Evolutionary conservation across 2,797 vertebrate genomes (phyloP).

Genomic region (Smutsia temminckii): DNA sequence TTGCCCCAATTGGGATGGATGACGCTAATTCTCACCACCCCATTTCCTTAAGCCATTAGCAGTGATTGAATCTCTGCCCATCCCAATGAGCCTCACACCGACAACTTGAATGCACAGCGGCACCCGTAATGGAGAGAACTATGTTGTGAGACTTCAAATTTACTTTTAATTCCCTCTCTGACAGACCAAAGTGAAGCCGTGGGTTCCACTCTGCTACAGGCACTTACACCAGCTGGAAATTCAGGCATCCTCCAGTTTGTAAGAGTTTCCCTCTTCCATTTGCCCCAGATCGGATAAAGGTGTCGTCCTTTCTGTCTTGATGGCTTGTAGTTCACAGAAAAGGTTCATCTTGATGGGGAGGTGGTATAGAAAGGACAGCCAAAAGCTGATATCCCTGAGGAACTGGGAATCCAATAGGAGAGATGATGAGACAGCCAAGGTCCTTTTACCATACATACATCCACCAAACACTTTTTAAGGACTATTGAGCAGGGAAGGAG

Average conservation of each 20-base stretch:
- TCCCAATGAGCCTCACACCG: conserved; percentile 57
- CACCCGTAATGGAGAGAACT: conserved; percentile 73
- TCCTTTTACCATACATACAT: not conserved
- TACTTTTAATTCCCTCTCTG: conserved; percentile 77
- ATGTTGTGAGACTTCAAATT: conserved; percentile 82
- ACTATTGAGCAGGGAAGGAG: not conserved
- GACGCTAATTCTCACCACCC: conserved; percentile 78
- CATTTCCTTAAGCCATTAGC: conserved; percentile 77
- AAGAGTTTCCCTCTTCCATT: not conserved
- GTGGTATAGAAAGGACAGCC: not conserved
- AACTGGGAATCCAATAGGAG: not conserved
- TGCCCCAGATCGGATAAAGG: not conserved
- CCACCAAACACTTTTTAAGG: not conserved
- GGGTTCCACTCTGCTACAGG: conserved; percentile 62
- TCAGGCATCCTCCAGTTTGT: not conserved
- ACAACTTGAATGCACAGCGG: conserved; percentile 65
- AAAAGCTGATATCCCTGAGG: not conserved
- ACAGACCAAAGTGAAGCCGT: conserved; percentile 73
- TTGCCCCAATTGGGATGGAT: conserved; percentile 73
- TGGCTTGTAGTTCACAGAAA: not conserved
- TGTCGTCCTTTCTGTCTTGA: not conserved
- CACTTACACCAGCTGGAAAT: conserved; percentile 60
- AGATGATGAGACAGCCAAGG: not conserved
- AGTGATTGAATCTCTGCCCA: conserved; percentile 73
- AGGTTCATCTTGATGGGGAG: not conserved